Base-by-base conservation (phyloP, 1,140 invertebrate species). In the Drosophila grimshawi region DNA sequence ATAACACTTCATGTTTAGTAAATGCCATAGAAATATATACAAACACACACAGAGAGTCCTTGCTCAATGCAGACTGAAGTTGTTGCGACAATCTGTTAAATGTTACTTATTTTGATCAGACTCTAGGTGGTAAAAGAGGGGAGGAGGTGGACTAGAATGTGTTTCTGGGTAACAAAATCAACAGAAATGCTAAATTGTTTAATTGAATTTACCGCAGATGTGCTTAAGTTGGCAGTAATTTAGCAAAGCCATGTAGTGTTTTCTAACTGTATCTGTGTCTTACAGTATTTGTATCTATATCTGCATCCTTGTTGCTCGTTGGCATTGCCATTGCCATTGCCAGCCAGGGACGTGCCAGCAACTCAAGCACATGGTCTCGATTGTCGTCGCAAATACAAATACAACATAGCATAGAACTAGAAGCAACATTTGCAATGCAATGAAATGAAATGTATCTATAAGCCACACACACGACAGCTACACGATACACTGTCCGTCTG, bases 151-250 rank as follows among this genome's bases (percentile, higher is more conserved):
- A 4, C 35, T 33, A 4, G 41, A 6, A 5, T 33, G 46, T 59
- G 27, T 43, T 7, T 39, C 30, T 48, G 43, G 59, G 72, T 81
- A 80, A 89, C 63, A 89, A 89, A 88, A 85, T 89, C 80, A 88
- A 89, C 85, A 90, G 78, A 77, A 78, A 71, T 79, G 74, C 80
- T 78, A 89, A 89, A 89, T 89, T 89, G 86, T 80, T 89, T 89
- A 89, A 89, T 89, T 89, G 86, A 89, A 85, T 89, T 89, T 76
- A 89, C 85, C 85, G 81, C 85, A 89, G 85, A 81, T 89, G 85
- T 81, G 86, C 85, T 89, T 89, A 86, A 89, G 85, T 90, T 89
- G 67, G 71, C 77, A 81, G 78, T 89, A 89, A 89, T 85, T 89
- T 89, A 85, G 75, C 75, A 85, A 89, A 85, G 70, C 80, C 67